Percentiles rank a stretch among this genome's conserved stretches.
Evolutionary conservation across 2,797 vertebrate genomes (phyloP).

Genomic region (Poecilia wingei): DNA sequence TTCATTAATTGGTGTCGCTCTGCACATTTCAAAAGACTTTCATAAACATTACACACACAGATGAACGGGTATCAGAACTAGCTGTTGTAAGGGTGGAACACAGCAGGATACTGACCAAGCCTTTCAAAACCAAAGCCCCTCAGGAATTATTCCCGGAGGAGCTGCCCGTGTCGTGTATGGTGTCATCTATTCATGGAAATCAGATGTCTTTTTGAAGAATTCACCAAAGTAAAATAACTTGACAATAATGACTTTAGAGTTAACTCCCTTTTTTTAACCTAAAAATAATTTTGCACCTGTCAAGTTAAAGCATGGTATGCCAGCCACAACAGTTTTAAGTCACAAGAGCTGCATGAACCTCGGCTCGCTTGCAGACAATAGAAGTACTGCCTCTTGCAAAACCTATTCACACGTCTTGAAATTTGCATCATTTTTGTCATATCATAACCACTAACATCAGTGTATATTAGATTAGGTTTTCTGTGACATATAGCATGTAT

Average conservation of each 20-base stretch:
- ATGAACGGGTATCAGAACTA: slow-evolving; percentile 49
- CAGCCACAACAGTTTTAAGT: slow-evolving; percentile 14
- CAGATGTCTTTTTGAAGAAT: slow-evolving; percentile 27
- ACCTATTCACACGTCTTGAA: neutral
- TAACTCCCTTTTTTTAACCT: slow-evolving; percentile 30
- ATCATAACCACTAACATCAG: neutral
- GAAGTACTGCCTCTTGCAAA: neutral
- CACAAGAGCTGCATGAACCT: slow-evolving; percentile 2
- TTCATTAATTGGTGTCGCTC: slow-evolving; percentile 34
- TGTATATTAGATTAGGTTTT: neutral
- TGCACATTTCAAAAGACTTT: slow-evolving; percentile 8
- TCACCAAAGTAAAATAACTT: slow-evolving; percentile 3
- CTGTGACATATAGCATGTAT: neutral
- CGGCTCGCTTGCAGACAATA: neutral
- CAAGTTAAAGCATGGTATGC: slow-evolving; percentile 8
- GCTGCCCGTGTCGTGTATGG: slow-evolving; percentile 30
- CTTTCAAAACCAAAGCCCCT: slow-evolving; percentile 47
- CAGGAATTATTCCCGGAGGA: slow-evolving; percentile 46
- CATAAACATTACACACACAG: slow-evolving; percentile 26
- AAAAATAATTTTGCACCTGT: slow-evolving; percentile 14
- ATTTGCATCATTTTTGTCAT: neutral
- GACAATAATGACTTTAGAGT: slow-evolving; percentile 3
- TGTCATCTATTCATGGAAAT: slow-evolving; percentile 64
- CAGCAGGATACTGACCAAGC: slow-evolving; percentile 44
- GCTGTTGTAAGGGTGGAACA: slow-evolving; percentile 51